Percentiles rank a stretch among this genome's conserved stretches.
Conservation (phyloP, 2,113 vertebrate species). For the Nerophis ophidion region DNA sequence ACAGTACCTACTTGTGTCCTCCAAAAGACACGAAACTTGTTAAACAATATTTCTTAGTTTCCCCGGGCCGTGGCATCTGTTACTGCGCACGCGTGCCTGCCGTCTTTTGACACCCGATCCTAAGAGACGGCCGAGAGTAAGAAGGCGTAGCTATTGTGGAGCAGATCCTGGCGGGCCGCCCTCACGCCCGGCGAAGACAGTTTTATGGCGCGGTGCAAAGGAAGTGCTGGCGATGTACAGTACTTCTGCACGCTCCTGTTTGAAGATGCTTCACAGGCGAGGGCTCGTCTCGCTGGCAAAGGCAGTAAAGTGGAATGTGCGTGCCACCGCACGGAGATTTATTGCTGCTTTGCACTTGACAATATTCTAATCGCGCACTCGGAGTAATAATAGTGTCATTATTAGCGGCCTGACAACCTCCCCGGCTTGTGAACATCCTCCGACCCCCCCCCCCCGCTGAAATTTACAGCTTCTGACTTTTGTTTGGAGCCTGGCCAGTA, state of each 20-base stretch:
- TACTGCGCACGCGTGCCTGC: not conserved
- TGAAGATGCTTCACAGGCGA: not conserved
- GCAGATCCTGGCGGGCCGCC: not conserved
- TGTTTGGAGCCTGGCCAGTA: constrained; percentile 48
- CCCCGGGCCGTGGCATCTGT: not conserved
- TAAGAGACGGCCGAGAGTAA: not conserved
- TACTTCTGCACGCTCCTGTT: constrained; percentile 3
- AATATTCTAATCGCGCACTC: constrained; percentile 26
- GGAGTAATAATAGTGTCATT: constrained; percentile 26
- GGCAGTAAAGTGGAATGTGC: not conserved
- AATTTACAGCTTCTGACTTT: constrained; percentile 54
- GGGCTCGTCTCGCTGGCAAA: no score
- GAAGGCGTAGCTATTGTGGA: not conserved
- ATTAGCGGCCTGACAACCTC: constrained; percentile 26
- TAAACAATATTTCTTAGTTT: no score
- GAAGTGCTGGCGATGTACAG: not conserved
- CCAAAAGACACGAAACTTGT: no score
- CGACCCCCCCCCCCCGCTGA: not conserved
- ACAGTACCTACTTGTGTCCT: no score
- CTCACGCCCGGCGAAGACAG: not conserved
- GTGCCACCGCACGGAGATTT: constrained; percentile 9
- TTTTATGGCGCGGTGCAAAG: not conserved
- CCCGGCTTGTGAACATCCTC: constrained; percentile 11
- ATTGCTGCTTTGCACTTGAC: constrained; percentile 1
- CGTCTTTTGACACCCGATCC: not conserved